phyloP scores from a whole-genome alignment of 2,888 invertebrate genomes.

The Synanthedon andrenaeformis region DNA sequence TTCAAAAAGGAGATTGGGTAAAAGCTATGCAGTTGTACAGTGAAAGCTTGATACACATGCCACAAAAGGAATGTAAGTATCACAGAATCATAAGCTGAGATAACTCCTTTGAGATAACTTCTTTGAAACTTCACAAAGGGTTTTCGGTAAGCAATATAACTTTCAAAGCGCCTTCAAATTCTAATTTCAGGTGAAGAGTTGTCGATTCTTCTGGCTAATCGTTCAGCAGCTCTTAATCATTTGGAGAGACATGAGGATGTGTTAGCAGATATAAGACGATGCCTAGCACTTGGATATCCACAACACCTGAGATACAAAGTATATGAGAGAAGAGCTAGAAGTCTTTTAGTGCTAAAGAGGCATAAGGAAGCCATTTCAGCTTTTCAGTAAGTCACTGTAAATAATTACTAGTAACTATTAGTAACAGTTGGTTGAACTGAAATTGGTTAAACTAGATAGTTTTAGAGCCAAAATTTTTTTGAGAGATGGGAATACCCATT shows the following conservation, averaged over 20 bases:
- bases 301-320: constrained; percentile 80
- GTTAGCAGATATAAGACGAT: constrained; percentile 78
- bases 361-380: constrained; percentile 73
- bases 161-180: too few species aligned
- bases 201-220: constrained; percentile 80
- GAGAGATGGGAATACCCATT: too few species aligned
- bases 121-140: neutral
- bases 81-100: neutral
- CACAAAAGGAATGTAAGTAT: constrained; percentile 75
- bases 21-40: constrained; percentile 79
- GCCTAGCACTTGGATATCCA: constrained; percentile 77
- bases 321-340: constrained; percentile 79
- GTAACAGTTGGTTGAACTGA: neutral
- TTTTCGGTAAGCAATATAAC: neutral
- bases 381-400: constrained; percentile 59
- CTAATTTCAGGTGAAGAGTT: constrained; percentile 67
- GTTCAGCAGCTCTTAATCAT: constrained; percentile 84
- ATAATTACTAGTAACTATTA: neutral
- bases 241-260: constrained; percentile 75
- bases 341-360: constrained; percentile 75
- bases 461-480: too few species aligned
- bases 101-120: neutral
- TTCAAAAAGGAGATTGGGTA: constrained; percentile 76
- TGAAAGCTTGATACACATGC: constrained; percentile 75
- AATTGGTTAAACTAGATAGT: too few species aligned